These are phyloP conservation scores for Acomys russatus DNA, from an alignment of 2,797 vertebrate genomes.

Conservation along the genomic window DNA sequence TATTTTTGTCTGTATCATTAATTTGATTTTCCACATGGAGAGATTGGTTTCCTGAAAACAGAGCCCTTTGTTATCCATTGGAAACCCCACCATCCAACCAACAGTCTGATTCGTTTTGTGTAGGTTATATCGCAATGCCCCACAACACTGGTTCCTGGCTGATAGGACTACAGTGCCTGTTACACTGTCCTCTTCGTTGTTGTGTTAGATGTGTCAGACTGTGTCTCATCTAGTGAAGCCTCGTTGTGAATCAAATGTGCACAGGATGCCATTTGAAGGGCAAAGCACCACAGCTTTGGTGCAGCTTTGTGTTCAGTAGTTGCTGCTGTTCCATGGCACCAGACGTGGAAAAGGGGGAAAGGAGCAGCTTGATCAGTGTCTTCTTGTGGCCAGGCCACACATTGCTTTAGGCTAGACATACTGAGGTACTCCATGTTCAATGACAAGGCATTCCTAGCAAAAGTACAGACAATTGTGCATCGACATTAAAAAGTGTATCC, in stretches of 20 bases:
- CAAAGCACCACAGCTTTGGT: background rate
- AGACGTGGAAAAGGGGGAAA: background rate
- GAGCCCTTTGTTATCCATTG: background rate
- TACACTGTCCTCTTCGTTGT: background rate
- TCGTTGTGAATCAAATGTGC: background rate
- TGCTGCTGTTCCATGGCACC: background rate
- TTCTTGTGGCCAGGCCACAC: background rate
- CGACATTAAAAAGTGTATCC: background rate
- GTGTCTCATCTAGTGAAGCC: background rate
- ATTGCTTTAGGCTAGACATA: constrained; percentile 9
- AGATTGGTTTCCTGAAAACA: constrained; percentile 2
- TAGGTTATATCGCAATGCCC: background rate
- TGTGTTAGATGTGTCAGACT: background rate
- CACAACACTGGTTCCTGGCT: background rate
- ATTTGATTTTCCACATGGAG: background rate
- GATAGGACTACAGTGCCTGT: background rate
- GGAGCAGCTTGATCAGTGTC: background rate
- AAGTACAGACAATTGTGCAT: constrained; percentile 26
- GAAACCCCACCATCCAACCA: background rate
- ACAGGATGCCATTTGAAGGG: background rate
- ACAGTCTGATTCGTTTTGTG: background rate
- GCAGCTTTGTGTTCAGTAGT: background rate
- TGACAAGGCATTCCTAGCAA: constrained; percentile 55
- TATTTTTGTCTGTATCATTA: background rate
- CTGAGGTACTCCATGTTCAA: background rate